Conservation (phyloP, 1,140 invertebrate genomes). For the Cyclargus thomasi region DNA sequence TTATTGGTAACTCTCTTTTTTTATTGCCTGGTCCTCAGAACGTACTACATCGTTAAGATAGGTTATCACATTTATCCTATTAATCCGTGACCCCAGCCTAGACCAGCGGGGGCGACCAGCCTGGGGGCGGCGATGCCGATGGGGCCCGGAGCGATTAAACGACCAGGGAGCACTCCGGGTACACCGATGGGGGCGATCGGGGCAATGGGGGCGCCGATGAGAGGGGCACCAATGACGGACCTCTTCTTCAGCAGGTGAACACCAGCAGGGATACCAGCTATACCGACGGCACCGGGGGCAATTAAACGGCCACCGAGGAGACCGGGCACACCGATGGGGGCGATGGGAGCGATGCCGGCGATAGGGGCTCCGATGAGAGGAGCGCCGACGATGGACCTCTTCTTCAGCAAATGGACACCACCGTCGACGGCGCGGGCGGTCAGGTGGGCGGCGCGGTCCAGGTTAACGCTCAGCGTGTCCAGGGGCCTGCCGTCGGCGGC, state of each 20-base stretch:
- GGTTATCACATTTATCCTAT: background rate
- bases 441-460: constrained; percentile 65
- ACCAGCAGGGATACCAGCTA: background rate
- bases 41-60: background rate
- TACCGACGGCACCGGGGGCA: background rate
- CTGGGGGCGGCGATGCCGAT: background rate
- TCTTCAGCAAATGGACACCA: constrained; percentile 42
- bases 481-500: constrained; percentile 63
- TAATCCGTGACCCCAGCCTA: constrained; percentile 4
- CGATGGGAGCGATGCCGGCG: constrained; percentile 25
- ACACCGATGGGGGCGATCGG: background rate
- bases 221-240: constrained; percentile 30
- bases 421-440: constrained; percentile 53
- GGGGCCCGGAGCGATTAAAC: background rate
- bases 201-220: constrained; percentile 19
- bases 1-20: background rate
- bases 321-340: background rate
- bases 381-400: constrained; percentile 44
- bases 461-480: constrained; percentile 68
- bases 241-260: constrained; percentile 52
- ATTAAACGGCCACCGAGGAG: background rate
- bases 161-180: background rate
- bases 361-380: constrained; percentile 24
- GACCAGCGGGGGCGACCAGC: background rate
- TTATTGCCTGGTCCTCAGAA: background rate